These are phyloP conservation scores for Microctenopoma stevenorrisi DNA, from an alignment of 2,797 vertebrate genomes.

Conservation along the genomic window DNA sequence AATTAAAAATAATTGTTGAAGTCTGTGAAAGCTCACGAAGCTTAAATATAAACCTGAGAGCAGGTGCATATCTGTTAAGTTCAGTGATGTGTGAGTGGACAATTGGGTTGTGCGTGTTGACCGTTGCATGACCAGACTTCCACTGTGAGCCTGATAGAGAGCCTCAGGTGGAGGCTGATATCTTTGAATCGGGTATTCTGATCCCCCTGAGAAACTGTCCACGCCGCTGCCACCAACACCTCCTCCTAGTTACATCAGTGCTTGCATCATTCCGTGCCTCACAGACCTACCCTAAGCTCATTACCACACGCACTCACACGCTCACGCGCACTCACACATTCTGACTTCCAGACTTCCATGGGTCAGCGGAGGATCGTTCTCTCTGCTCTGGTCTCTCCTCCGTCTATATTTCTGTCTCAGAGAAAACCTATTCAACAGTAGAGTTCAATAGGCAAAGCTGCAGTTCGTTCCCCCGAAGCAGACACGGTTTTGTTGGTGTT, in stretches of 20 bases:
- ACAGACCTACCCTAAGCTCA: conserved; percentile 57
- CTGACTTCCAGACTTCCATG: conserved; percentile 27
- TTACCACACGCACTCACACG: conserved; percentile 40
- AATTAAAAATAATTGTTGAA: conserved; percentile 34
- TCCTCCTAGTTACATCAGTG: conserved; percentile 66
- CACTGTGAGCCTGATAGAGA: conserved; percentile 9
- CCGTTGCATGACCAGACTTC: conserved; percentile 18
- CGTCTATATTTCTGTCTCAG: background rate
- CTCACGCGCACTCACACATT: conserved; percentile 9
- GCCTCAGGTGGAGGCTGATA: conserved; percentile 47
- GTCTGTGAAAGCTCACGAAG: conserved; percentile 16
- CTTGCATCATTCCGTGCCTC: conserved; percentile 48
- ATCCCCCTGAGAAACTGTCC: conserved; percentile 64
- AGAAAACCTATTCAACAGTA: conserved; percentile 14
- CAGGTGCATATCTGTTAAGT: conserved; percentile 39
- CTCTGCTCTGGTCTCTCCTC: conserved; percentile 6
- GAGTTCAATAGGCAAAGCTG: conserved; percentile 39
- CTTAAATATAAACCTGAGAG: conserved; percentile 33
- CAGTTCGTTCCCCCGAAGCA: conserved; percentile 36
- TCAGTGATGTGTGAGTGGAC: conserved; percentile 15
- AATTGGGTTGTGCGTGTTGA: conserved; percentile 30
- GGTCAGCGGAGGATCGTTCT: conserved; percentile 25
- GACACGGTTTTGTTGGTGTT: conserved; percentile 46
- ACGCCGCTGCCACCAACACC: conserved; percentile 42
- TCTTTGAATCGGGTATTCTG: conserved; percentile 27